These are phyloP conservation scores for Orthosia gothica DNA, from an alignment of 2,888 invertebrate genomes.

Conservation along the genomic window DNA sequence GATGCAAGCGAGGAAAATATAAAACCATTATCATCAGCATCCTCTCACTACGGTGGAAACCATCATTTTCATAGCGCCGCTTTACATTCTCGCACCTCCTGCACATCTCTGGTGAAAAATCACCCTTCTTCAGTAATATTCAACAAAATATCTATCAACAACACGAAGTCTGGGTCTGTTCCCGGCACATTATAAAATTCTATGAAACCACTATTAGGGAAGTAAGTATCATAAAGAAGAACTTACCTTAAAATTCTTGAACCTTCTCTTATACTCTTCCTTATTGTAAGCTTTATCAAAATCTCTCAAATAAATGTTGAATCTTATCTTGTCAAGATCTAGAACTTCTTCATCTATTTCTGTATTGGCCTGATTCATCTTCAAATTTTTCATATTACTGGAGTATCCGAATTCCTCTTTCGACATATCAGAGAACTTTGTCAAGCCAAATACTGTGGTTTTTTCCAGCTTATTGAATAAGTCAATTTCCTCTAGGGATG, in stretches of 20 bases:
- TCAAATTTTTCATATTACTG: no score
- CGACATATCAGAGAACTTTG: conserved; percentile 74
- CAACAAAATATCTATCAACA: not conserved
- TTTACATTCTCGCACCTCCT: no score
- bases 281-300: conserved; percentile 69
- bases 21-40: no score
- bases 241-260: conserved; percentile 73
- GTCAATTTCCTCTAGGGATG: conserved; percentile 67
- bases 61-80: no score
- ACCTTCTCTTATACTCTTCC: conserved; percentile 64
- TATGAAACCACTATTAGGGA: not conserved
- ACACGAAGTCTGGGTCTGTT: not conserved
- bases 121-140: not conserved
- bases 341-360: not conserved
- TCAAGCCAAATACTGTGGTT: conserved; percentile 69
- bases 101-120: no score
- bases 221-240: not conserved
- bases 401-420: conserved; percentile 59
- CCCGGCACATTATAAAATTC: no score
- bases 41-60: no score
- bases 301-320: conserved; percentile 63
- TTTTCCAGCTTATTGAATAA: conserved; percentile 62
- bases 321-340: conserved; percentile 25
- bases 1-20: no score
- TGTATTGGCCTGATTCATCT: no score